A percentile compares a stretch with the other conserved stretches of the same genome.
phyloP scores from a whole-genome alignment of 92 coral and sea anemone species.

The Phenganax subtilis region DNA sequence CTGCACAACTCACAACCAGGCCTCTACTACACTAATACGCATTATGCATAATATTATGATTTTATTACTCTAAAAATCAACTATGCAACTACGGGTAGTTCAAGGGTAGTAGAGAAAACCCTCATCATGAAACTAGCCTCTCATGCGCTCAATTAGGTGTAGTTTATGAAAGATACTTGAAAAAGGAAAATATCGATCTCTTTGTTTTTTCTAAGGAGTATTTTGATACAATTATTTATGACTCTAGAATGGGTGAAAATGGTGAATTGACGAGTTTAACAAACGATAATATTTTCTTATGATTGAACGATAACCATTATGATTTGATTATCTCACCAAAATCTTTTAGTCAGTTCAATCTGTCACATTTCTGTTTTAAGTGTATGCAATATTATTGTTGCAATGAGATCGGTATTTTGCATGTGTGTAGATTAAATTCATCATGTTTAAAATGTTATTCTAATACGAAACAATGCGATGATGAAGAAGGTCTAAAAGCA shows the following conservation, averaged over 20 bases:
- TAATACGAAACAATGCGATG: too few species aligned
- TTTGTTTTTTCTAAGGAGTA: slow-evolving; percentile 17
- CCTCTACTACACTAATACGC: slow-evolving; percentile 1
- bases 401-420: too few species aligned
- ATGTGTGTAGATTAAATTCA: too few species aligned
- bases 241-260: too few species aligned
- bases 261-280: too few species aligned
- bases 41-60: background rate
- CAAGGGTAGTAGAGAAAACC: slow-evolving; percentile 2
- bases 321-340: too few species aligned
- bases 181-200: slow-evolving; percentile 17
- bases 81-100: slow-evolving; percentile 2
- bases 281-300: too few species aligned
- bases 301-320: too few species aligned
- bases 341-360: too few species aligned
- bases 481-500: too few species aligned
- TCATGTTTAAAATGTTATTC: too few species aligned
- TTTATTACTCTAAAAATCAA: background rate
- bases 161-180: slow-evolving; percentile 19
- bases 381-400: background rate
- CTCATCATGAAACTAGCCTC: slow-evolving; percentile 1
- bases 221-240: too few species aligned
- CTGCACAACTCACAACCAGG: background rate
- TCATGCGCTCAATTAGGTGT: background rate
- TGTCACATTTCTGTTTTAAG: background rate